Base-by-base conservation (phyloP, 2,888 invertebrate species). In the Rhogogaster chlorosoma region DNA sequence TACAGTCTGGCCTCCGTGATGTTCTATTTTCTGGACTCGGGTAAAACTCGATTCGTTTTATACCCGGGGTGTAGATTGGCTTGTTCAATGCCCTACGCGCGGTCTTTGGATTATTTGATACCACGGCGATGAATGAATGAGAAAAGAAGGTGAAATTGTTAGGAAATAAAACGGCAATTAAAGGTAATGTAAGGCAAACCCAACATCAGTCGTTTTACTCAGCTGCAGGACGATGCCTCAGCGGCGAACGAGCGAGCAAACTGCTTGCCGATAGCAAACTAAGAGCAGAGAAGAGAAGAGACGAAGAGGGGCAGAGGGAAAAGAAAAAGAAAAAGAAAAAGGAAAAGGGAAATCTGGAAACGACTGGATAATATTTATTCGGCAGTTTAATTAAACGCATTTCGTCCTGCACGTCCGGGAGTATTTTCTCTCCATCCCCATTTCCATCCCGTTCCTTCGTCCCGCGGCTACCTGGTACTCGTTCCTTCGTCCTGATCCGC, bases 311-410 rank as follows among this genome's bases (percentile, higher is more conserved):
- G 10, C 12, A 70, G 32, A 7, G 36, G 36, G 9, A 38, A 42
- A 61, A 80, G 22, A 12, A 12, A 15, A 61, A 61, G 22, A 0
- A 61, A 80, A 38, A 61, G 45, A 15, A 45, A 45, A 15, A 38
- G 22, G n/a, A 7, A 22, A 61, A 61, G 12, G 9, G 38, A 80
- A 80, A 80, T 80, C 80, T 80, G 80, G 61, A 80, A 61, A 80
- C 57, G 80, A 80, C 80, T 49, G 80, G 57, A 67, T 84, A 61
- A 78, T 85, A 84, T 85, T 89, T 88, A 88, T 88, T 86, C 87
- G 86, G 78, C 84, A 87, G 86, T 89, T 89, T 89, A 89, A 89
- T 89, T 89, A 89, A 89, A 89, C 87, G 89, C 87, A 89, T 87
- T 88, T 89, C 88, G 88, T 88, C 80, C 77, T 89, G 86, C 87